Percentiles rank a stretch among this genome's conserved stretches.
Evolutionary conservation across 2,888 invertebrate genomes (phyloP).

Genomic region (Euplagia quadripunctaria): DNA sequence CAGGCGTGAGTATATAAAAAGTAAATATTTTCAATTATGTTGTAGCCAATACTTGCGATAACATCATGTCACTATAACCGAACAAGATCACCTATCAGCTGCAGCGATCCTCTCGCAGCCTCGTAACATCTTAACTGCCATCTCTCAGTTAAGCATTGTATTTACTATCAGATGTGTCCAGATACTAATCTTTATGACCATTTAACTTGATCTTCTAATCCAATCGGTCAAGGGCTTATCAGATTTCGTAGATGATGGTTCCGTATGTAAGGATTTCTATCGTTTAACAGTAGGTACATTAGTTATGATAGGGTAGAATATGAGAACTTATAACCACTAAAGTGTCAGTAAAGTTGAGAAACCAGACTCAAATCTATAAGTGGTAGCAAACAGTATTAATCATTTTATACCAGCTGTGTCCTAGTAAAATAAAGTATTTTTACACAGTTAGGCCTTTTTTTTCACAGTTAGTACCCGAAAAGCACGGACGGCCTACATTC

Average conservation of each 20-base stretch:
- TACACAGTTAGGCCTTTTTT: too few relatives aligned
- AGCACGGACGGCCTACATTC: too few relatives aligned
- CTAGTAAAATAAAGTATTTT: too few relatives aligned
- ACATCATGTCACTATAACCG: background rate
- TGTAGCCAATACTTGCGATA: constrained; percentile 1
- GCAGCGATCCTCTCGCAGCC: background rate
- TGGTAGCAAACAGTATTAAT: too few relatives aligned
- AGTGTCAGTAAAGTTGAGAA: too few relatives aligned
- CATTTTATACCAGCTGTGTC: too few relatives aligned
- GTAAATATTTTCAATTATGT: background rate
- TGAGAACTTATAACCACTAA: too few relatives aligned
- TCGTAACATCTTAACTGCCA: constrained; percentile 46
- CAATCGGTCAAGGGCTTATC: background rate
- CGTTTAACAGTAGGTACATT: too few relatives aligned
- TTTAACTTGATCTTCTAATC: constrained; percentile 11
- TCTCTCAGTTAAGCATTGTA: constrained; percentile 34
- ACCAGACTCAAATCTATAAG: too few relatives aligned
- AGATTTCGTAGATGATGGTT: background rate
- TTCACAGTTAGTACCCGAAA: too few relatives aligned
- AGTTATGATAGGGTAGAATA: too few relatives aligned
- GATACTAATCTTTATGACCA: constrained; percentile 45
- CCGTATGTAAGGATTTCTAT: background rate
- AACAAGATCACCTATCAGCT: constrained; percentile 1
- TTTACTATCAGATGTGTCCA: constrained; percentile 41
- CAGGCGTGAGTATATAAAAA: background rate